phyloP scores from a whole-genome alignment of 2,888 invertebrate genomes.

The Globia sparganii region DNA sequence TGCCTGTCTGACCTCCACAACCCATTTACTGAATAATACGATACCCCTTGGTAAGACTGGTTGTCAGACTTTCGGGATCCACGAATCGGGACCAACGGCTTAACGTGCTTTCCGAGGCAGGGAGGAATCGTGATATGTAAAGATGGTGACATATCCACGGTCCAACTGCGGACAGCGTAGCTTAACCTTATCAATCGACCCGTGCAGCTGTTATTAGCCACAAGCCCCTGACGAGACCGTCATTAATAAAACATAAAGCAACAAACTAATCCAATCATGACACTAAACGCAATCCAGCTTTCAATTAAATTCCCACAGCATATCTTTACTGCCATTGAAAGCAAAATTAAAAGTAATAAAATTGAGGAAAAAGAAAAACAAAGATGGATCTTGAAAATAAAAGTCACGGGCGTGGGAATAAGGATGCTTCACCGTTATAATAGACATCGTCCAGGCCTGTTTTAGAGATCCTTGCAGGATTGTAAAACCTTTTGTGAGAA shows the following conservation, averaged over 20 bases:
- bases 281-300: neutral
- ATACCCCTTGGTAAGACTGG: too few species aligned
- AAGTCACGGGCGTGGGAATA: constrained; percentile 69
- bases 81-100: too few species aligned
- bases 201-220: neutral
- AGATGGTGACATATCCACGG: neutral
- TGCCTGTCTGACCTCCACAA: too few species aligned
- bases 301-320: constrained; percentile 32
- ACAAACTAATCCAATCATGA: neutral
- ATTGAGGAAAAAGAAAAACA: constrained; percentile 43
- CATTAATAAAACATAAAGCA: constrained; percentile 11
- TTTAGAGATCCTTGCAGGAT: constrained; percentile 57
- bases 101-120: too few species aligned
- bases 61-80: too few species aligned
- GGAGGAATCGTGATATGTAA: neutral
- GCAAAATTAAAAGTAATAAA: constrained; percentile 59
- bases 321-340: constrained; percentile 50
- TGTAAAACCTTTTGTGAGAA: neutral
- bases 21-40: too few species aligned
- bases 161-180: neutral
- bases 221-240: neutral
- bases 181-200: neutral
- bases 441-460: constrained; percentile 68
- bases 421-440: constrained; percentile 70
- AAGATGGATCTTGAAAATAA: constrained; percentile 63